Percentiles rank a stretch among this genome's conserved stretches.
phyloP scores from a whole-genome alignment of 2,888 invertebrate genomes.

The Sphaeridia pumilis region DNA sequence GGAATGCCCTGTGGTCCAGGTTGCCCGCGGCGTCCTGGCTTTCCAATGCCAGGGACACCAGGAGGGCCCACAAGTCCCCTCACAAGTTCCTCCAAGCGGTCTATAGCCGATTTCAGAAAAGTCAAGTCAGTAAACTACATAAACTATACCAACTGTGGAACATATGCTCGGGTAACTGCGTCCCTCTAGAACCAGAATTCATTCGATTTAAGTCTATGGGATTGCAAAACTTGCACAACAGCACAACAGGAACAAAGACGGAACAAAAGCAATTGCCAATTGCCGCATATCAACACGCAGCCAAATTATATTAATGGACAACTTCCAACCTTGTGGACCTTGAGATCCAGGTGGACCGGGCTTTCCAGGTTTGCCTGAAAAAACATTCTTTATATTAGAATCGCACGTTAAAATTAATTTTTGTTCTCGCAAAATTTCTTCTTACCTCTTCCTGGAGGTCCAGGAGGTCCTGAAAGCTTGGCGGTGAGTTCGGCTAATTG shows the following conservation, averaged over 20 bases:
- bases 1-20: conserved; percentile 48
- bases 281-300: too few relatives aligned
- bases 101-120: too few relatives aligned
- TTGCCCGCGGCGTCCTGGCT: conserved; percentile 46
- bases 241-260: too few relatives aligned
- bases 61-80: conserved; percentile 55
- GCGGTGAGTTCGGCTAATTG: conserved; percentile 59
- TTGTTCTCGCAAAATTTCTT: conserved; percentile 12
- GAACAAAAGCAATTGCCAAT: not conserved
- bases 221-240: too few relatives aligned
- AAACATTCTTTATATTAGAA: too few relatives aligned
- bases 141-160: too few relatives aligned
- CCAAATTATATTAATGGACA: not conserved
- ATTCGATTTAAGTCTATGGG: too few relatives aligned
- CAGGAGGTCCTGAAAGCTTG: conserved; percentile 52
- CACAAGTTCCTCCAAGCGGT: conserved; percentile 49
- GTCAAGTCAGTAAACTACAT: too few relatives aligned
- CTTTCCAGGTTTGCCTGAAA: conserved; percentile 54
- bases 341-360: conserved; percentile 58
- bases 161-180: too few relatives aligned
- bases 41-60: conserved; percentile 50
- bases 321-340: conserved; percentile 51
- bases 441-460: conserved; percentile 53
- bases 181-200: too few relatives aligned
- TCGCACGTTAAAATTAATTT: too few relatives aligned